Percentiles rank a stretch among this genome's conserved stretches.
phyloP scores from a whole-genome alignment of 2,888 invertebrate species.

The Folsomia candida region DNA sequence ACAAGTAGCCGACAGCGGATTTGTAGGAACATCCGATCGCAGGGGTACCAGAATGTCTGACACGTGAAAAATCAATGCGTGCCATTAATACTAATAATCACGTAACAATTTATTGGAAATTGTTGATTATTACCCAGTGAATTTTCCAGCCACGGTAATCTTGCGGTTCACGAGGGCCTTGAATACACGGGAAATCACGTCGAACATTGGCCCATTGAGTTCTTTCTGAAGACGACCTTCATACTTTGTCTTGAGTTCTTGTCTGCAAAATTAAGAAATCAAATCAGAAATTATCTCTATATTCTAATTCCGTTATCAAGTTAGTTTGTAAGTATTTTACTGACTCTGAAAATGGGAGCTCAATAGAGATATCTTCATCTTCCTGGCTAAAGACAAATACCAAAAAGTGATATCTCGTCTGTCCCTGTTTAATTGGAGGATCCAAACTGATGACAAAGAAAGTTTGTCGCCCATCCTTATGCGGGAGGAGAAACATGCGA shows the following conservation, averaged over 20 bases:
- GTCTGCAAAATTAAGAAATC: constrained; percentile 58
- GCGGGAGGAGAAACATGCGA: constrained; percentile 88
- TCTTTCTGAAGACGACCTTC: constrained; percentile 88
- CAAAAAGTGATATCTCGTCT: constrained; percentile 95
- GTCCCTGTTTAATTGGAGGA: constrained; percentile 99
- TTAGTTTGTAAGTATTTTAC: constrained; percentile 53
- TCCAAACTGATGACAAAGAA: constrained; percentile 97
- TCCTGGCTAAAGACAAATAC: constrained; percentile 92
- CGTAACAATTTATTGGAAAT: no score
- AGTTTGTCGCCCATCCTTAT: constrained; percentile 96
- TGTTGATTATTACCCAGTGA: constrained; percentile 75
- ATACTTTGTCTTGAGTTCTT: constrained; percentile 88
- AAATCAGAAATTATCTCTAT: not conserved
- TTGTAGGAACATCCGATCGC: constrained; percentile 95
- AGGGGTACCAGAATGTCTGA: constrained; percentile 75
- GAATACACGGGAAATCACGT: constrained; percentile 94
- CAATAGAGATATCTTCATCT: constrained; percentile 80
- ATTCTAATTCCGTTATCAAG: not conserved
- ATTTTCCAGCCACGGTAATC: constrained; percentile 89
- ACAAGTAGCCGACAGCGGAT: constrained; percentile 93
- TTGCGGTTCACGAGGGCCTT: constrained; percentile 91
- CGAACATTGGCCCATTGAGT: constrained; percentile 87
- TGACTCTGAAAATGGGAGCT: constrained; percentile 87
- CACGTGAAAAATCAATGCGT: constrained; percentile 6
- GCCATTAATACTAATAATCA: not conserved